These are phyloP conservation scores for Eupeodes luniger DNA, from an alignment of 2,888 invertebrate species.

Conservation along the genomic window DNA sequence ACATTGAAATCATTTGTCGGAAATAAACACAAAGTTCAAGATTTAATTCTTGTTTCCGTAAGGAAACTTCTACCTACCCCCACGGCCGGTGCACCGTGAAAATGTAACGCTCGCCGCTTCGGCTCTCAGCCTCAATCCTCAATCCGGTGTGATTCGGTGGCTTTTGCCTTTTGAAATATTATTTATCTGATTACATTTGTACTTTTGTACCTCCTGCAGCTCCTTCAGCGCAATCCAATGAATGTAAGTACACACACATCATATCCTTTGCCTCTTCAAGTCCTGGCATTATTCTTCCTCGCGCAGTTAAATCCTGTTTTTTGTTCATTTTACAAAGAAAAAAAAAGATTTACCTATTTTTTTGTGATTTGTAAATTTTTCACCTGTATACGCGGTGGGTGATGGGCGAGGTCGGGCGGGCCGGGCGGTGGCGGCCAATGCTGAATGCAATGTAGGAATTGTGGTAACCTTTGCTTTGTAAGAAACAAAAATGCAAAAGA, in stretches of 20 bases:
- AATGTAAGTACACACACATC: background rate
- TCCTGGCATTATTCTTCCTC: background rate
- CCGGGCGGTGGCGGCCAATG: background rate
- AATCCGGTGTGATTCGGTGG: constrained; percentile 6
- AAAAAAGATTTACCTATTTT: constrained; percentile 14
- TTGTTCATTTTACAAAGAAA: constrained; percentile 10
- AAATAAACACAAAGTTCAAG: background rate
- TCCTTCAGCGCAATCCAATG: background rate
- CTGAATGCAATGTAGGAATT: background rate
- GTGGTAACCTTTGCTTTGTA: constrained; percentile 13
- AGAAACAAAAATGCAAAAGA: constrained; percentile 2
- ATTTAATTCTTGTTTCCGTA: constrained; percentile 11
- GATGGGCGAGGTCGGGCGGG: no score
- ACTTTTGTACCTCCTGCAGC: constrained; percentile 14
- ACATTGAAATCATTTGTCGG: background rate
- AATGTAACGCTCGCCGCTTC: background rate
- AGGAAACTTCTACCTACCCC: background rate
- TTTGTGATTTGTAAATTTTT: constrained; percentile 50
- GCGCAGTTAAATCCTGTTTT: constrained; percentile 44
- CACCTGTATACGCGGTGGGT: constrained; percentile 24
- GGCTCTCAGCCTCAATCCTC: background rate
- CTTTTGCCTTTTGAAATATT: constrained; percentile 58
- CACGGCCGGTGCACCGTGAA: background rate
- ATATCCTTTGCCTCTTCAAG: background rate
- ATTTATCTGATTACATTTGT: constrained; percentile 71